Evolutionary conservation across 2,797 vertebrate species (phyloP).

Genomic region (Tympanoctomys barrerae): DNA sequence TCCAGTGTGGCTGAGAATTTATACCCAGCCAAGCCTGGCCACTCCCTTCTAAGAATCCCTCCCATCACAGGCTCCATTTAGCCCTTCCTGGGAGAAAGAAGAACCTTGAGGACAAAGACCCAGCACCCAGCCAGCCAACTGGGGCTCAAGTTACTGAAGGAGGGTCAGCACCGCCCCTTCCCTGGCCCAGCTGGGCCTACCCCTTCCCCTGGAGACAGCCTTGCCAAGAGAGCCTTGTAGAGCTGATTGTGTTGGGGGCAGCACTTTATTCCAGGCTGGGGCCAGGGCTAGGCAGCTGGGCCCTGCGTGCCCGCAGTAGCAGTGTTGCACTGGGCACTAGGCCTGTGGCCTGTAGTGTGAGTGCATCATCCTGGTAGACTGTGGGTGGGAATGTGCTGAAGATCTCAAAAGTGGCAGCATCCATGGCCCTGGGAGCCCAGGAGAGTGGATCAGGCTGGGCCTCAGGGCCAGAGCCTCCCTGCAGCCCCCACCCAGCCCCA

Average conservation of each 20-base stretch:
- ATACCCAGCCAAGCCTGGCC: not conserved
- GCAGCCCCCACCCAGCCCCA: not conserved
- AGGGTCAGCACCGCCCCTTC: constrained; percentile 17
- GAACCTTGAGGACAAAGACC: constrained; percentile 78
- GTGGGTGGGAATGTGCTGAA: constrained; percentile 91
- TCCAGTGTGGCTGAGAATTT: not conserved
- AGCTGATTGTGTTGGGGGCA: not conserved
- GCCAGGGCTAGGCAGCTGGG: not conserved
- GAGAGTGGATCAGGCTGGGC: not conserved
- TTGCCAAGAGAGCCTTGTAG: not conserved
- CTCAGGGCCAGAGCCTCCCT: no score
- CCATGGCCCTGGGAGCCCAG: not conserved
- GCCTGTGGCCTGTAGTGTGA: constrained; percentile 91
- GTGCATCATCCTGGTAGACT: constrained; percentile 87
- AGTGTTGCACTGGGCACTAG: constrained; percentile 89
- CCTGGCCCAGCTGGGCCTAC: not conserved
- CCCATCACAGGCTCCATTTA: constrained; percentile 19
- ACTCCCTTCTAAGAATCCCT: constrained; percentile 32
- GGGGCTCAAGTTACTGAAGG: constrained; percentile 55
- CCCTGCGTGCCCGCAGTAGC: constrained; percentile 85
- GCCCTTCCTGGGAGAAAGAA: constrained; percentile 71
- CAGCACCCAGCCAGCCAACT: not conserved
- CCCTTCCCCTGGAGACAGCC: not conserved
- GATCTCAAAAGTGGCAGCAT: constrained; percentile 91
- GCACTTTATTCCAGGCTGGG: constrained; percentile 70